Evolutionary conservation across 2,888 invertebrate species (phyloP), one percentile per base, ranked within the genome.

Genomic region (Folsomia manolachei): DNA sequence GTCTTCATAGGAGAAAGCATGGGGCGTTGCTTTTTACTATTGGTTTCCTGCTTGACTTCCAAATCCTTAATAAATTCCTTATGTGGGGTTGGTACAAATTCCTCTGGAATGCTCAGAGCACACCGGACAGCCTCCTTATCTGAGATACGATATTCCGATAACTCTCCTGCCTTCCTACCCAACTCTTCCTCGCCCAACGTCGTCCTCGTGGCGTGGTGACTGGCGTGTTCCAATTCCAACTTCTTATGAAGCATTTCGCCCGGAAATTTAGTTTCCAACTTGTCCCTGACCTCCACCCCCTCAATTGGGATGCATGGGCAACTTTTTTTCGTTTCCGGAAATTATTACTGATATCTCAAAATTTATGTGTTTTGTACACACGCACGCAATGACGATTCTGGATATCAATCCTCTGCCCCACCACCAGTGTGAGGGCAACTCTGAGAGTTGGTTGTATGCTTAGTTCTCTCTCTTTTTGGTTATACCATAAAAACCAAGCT

Each of bases 61-160:
- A 66, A 51, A 19, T 39, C 51, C 21, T 66, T 21, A 4, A 66
- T 66, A 23, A 66, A 75, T 23, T 73, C 69, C 60, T 73, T 66
- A 53, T 77, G 75, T 0, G 77, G 26, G 1, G 72, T 70, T 1
- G 77, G 75, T 1, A 75, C 62, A 60, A 75, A 70, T 24, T 69
- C 71, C 52, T 77, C 75, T 2, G 77, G 75, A 63, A 77, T 77
- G 62, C 75, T 77, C 14, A 77, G 56, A 39, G 75, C 77, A 24
- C 74, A 75, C 63, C 73, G 69, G 1, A 77, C 53, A 19, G 72
- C 75, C n/a, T 62, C 69, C 68, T 75, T 70, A 1, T 65, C 70
- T 2, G 75, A 71, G 56, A 75, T 72, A 7, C 52, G 27, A 21
- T 39, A 66, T 14, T 66, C 39, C 14, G 7, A 14, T 14, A 14